These are phyloP conservation scores for Daubentonia madagascariensis DNA, from an alignment of 2,113 vertebrate genomes.

Conservation along the genomic window DNA sequence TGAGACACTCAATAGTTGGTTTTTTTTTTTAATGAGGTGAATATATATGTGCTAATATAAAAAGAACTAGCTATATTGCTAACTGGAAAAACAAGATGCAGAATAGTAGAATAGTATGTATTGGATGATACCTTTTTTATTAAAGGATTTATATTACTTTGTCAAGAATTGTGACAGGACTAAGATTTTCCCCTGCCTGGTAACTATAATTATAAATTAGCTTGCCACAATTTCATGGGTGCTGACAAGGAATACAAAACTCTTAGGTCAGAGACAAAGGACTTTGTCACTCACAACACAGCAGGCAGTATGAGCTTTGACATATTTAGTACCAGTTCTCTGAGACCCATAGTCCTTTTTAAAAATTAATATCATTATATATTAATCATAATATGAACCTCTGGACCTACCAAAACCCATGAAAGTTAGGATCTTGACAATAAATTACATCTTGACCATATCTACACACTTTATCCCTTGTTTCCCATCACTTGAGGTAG, in stretches of 20 bases:
- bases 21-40: background rate
- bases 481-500: too few species aligned
- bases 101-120: background rate
- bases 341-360: background rate
- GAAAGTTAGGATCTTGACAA: background rate
- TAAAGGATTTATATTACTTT: background rate
- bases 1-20: too few species aligned
- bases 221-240: background rate
- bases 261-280: background rate
- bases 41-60: background rate
- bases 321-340: background rate
- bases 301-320: background rate
- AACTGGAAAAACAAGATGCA: background rate
- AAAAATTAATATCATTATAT: background rate
- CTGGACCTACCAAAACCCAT: background rate
- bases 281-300: background rate
- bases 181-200: background rate
- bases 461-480: background rate
- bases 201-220: background rate
- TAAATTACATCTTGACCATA: background rate
- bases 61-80: background rate
- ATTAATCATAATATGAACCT: background rate
- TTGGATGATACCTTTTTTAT: background rate
- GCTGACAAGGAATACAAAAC: background rate
- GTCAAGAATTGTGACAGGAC: background rate